Conservation (phyloP, 2,113 vertebrate species). For the Grus americana region DNA sequence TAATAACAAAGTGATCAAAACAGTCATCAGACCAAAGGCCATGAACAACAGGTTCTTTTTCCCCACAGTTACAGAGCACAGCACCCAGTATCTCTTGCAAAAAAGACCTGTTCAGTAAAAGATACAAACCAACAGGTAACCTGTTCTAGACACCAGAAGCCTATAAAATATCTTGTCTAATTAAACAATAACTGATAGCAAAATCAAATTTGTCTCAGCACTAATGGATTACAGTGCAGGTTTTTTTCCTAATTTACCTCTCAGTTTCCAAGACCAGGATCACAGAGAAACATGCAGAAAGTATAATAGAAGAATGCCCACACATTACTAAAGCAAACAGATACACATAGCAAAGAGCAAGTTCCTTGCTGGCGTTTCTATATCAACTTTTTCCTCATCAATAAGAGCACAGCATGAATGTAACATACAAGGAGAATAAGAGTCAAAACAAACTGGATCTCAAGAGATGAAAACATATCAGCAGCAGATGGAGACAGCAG, state of each 20-base stretch:
- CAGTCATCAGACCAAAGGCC: not conserved
- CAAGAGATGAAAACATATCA: not conserved
- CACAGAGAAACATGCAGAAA: not conserved
- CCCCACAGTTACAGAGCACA: not conserved
- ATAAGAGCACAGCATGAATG: not conserved
- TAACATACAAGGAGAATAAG: not conserved
- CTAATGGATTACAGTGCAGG: not conserved
- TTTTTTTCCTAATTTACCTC: not conserved
- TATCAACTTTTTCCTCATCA: not conserved
- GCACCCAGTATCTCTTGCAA: not conserved
- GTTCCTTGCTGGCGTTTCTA: not conserved
- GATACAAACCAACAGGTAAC: not conserved
- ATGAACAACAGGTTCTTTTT: not conserved
- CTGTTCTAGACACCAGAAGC: not conserved
- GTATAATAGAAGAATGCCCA: not conserved
- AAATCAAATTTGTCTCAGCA: not conserved
- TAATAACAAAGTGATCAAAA: not conserved
- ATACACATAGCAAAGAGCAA: not conserved
- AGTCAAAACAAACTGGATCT: constrained; percentile 7
- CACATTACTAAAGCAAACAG: not conserved
- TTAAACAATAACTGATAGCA: not conserved
- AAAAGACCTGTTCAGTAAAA: not conserved
- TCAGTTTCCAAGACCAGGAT: not conserved
- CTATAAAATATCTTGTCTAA: not conserved
- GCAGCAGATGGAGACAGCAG: constrained; percentile 14